Percentiles rank a stretch among this genome's conserved stretches.
phyloP scores from a whole-genome alignment of 2,888 invertebrate genomes.

The Hirtodrosophila confusa region DNA sequence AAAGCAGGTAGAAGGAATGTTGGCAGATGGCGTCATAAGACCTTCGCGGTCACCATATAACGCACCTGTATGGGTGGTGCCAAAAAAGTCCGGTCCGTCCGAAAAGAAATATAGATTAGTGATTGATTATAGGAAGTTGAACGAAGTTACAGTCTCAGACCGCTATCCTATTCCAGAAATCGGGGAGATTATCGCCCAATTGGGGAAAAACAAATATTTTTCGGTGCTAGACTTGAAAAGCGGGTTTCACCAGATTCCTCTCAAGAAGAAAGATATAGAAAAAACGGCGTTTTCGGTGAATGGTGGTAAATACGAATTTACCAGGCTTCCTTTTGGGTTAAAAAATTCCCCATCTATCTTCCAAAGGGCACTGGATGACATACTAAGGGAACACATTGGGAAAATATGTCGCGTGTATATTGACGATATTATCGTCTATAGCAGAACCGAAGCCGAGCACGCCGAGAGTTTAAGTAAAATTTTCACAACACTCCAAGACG shows the following conservation, averaged over 20 bases:
- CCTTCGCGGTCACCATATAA: slow-evolving; percentile 9
- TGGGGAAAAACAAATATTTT: not conserved
- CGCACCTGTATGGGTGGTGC: slow-evolving; percentile 1
- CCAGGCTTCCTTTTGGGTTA: not conserved
- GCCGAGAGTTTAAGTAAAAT: too few relatives aligned
- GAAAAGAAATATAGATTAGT: not conserved
- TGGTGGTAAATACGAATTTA: not conserved
- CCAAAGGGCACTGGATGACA: slow-evolving; percentile 3
- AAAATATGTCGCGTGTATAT: too few relatives aligned
- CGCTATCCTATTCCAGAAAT: not conserved
- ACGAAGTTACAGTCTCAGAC: too few relatives aligned
- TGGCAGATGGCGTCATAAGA: slow-evolving; percentile 5
- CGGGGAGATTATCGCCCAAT: slow-evolving; percentile 1
- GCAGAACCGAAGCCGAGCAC: too few relatives aligned
- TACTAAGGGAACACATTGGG: too few relatives aligned
- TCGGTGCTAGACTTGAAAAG: too few relatives aligned
- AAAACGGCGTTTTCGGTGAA: not conserved
- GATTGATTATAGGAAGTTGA: not conserved
- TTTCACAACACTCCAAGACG: too few relatives aligned
- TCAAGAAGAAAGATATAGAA: not conserved
- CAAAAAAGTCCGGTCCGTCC: not conserved
- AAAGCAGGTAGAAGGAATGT: not conserved
- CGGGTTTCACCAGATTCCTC: too few relatives aligned
- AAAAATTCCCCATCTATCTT: slow-evolving; percentile 1
- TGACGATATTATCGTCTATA: too few relatives aligned